These are phyloP conservation scores for Theropithecus gelada DNA, from an alignment of 2,113 vertebrate genomes.

Conservation along the genomic window DNA sequence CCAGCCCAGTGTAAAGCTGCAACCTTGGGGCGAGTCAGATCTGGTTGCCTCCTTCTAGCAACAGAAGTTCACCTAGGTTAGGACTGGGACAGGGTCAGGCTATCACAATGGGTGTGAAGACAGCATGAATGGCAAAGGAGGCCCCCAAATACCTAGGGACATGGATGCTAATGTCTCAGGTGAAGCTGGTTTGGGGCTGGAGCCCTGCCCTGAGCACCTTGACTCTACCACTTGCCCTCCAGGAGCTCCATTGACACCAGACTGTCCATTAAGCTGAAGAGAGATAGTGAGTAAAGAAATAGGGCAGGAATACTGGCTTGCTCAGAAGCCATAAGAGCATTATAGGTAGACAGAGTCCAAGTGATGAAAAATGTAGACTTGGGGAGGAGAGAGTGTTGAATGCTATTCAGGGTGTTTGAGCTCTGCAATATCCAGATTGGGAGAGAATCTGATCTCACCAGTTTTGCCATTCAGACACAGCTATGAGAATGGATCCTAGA, in stretches of 20 bases:
- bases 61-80: not conserved
- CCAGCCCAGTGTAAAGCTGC: not conserved
- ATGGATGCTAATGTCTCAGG: not conserved
- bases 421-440: constrained; percentile 57
- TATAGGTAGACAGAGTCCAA: fast-evolving
- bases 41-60: constrained; percentile 15
- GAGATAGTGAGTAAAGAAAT: not conserved
- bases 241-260: not conserved
- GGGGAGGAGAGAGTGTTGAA: not conserved
- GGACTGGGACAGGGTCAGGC: not conserved
- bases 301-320: not conserved
- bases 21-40: not conserved
- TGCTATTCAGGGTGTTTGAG: not conserved
- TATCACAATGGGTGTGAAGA: not conserved
- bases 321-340: not conserved
- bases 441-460: constrained; percentile 19
- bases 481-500: not conserved
- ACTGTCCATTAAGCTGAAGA: not conserved
- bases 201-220: not conserved
- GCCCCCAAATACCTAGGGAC: not conserved
- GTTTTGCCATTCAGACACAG: not conserved
- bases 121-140: fast-evolving
- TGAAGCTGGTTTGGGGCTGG: not conserved
- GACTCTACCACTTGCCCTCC: not conserved
- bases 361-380: not conserved